Conservation (phyloP, 2,888 invertebrate species). For the Lymantria monacha region DNA sequence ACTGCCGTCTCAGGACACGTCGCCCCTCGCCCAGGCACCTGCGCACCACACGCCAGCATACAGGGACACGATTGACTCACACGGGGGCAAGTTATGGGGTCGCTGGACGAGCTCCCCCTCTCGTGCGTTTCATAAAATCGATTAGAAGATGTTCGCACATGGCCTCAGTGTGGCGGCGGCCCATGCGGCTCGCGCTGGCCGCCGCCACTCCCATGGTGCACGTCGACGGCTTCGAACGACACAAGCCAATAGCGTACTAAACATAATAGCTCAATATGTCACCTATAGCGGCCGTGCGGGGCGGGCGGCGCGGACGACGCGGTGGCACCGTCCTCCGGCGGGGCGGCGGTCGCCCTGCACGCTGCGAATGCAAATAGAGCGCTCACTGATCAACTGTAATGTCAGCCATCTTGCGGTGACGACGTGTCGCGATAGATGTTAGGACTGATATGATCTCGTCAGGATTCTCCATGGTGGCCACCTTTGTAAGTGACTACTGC, state of each 20-base stretch:
- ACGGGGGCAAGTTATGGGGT: background rate
- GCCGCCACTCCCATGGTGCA: too few species aligned
- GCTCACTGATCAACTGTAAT: background rate
- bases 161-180: too few species aligned
- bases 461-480: too few species aligned
- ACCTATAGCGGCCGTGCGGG: background rate
- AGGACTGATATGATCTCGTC: too few species aligned
- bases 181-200: too few species aligned
- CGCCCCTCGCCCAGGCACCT: conserved; percentile 42
- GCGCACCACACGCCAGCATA: background rate
- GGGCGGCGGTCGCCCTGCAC: background rate
- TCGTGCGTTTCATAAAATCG: too few species aligned
- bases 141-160: background rate
- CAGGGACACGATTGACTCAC: background rate
- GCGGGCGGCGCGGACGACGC: background rate
- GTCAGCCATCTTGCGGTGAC: too few species aligned
- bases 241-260: background rate
- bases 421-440: too few species aligned
- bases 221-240: background rate
- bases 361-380: background rate
- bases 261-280: background rate
- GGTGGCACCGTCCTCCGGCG: background rate
- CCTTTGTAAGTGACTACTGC: too few species aligned
- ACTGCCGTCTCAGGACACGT: conserved; percentile 60
- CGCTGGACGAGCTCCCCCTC: background rate